Evolutionary conservation across 2,113 vertebrate species (phyloP).

Genomic region (Saguinus imperator): DNA sequence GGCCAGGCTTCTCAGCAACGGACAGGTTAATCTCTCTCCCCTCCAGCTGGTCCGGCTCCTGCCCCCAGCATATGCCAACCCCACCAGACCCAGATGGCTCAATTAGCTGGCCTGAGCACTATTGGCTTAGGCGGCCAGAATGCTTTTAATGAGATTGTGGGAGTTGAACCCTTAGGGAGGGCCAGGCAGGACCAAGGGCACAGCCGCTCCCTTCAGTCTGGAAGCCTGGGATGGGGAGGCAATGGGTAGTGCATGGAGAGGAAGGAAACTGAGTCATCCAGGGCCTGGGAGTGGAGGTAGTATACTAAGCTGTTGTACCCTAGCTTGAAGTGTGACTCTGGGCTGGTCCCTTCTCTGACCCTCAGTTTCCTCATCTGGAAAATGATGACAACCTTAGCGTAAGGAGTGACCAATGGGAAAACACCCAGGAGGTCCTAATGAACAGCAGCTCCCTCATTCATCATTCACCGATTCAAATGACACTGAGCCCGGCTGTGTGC

Average conservation of each 20-base stretch:
- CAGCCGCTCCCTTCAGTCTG: not conserved
- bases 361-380: not conserved
- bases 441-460: not conserved
- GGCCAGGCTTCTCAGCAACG: not conserved
- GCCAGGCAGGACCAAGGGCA: not conserved
- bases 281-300: not conserved
- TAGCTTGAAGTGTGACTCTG: not conserved
- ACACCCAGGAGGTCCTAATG: not conserved
- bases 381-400: not conserved
- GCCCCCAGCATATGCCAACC: not conserved
- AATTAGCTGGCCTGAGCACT: not conserved
- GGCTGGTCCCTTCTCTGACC: not conserved
- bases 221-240: not conserved
- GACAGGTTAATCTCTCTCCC: not conserved
- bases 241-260: not conserved
- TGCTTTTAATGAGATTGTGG: slow-evolving; percentile 7
- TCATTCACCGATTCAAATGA: not conserved
- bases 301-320: not conserved
- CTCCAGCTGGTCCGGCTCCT: not conserved
- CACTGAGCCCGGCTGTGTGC: not conserved
- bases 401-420: fast-evolving
- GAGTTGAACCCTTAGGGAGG: not conserved
- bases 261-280: not conserved
- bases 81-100: not conserved
- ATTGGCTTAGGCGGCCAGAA: not conserved